A percentile compares a stretch with the other conserved stretches of the same genome.
Evolutionary conservation across 2,888 invertebrate genomes (phyloP).

Genomic region (Ceramica pisi): DNA sequence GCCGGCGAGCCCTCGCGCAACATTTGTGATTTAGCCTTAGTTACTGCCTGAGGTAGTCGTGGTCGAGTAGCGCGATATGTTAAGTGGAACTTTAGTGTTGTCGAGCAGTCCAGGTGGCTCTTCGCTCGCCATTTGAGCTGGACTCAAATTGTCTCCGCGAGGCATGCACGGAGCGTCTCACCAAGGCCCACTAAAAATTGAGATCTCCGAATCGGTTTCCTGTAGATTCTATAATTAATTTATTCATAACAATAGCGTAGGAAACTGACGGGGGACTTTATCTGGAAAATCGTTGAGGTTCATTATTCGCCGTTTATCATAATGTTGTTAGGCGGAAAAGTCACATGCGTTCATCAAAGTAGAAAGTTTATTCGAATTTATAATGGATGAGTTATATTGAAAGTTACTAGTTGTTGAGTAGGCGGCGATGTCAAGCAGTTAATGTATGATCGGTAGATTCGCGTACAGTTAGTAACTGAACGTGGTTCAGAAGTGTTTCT

Average conservation of each 20-base stretch:
- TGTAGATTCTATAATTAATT: slow-evolving; percentile 90
- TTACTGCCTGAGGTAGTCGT: slow-evolving; percentile 87
- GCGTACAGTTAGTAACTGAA: slow-evolving; percentile 53
- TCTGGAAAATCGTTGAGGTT: slow-evolving; percentile 79
- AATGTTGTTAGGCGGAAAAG: slow-evolving; percentile 38
- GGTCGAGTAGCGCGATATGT: slow-evolving; percentile 76
- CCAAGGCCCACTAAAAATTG: slow-evolving; percentile 83
- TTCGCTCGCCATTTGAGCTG: slow-evolving; percentile 89
- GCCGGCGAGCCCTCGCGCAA: slow-evolving; percentile 82
- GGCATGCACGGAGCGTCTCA: slow-evolving; percentile 87
- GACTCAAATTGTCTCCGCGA: slow-evolving; percentile 89
- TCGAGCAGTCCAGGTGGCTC: slow-evolving; percentile 81
- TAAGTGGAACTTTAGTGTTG: slow-evolving; percentile 80
- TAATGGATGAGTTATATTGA: slow-evolving; percentile 45
- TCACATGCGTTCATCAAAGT: slow-evolving; percentile 37
- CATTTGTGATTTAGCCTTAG: slow-evolving; percentile 90
- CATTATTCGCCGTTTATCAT: slow-evolving; percentile 82
- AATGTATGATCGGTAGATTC: slow-evolving; percentile 52
- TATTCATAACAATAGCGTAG: slow-evolving; percentile 90
- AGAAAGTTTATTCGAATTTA: slow-evolving; percentile 46
- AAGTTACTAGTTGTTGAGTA: slow-evolving; percentile 48
- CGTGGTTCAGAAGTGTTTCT: slow-evolving; percentile 41
- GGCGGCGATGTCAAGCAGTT: slow-evolving; percentile 40
- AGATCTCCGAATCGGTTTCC: slow-evolving; percentile 91
- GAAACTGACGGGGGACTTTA: slow-evolving; percentile 87